These are phyloP conservation scores for Ypsolopha scabrella DNA, from an alignment of 2,888 invertebrate genomes.

Conservation along the genomic window DNA sequence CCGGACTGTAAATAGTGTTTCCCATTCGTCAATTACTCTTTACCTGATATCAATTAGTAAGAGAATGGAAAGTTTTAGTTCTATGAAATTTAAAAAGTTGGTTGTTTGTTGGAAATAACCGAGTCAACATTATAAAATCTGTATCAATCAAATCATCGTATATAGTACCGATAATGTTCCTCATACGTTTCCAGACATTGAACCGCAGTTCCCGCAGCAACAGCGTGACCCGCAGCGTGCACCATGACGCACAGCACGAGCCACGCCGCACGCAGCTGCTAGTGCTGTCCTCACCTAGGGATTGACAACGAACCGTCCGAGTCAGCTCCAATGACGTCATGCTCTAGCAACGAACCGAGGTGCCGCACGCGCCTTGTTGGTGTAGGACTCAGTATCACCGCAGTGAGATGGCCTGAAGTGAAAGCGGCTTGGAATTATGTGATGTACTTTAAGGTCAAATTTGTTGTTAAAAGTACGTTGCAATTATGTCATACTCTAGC, in stretches of 20 bases:
- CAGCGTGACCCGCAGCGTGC: conserved; percentile 30
- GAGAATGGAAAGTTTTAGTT: no score
- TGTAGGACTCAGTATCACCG: not conserved
- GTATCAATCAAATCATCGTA: no score
- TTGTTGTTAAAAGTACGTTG: conserved; percentile 5
- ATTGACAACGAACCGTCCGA: conserved; percentile 42
- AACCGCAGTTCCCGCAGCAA: conserved; percentile 44
- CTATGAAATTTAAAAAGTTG: no score
- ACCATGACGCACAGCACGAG: conserved; percentile 15
- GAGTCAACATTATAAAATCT: no score
- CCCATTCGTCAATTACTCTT: no score
- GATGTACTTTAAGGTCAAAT: no score
- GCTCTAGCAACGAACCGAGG: conserved; percentile 36
- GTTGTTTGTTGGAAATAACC: no score
- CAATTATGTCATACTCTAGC: conserved; percentile 60
- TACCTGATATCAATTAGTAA: no score
- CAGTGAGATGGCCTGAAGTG: no score
- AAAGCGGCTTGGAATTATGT: no score
- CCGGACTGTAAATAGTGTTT: no score
- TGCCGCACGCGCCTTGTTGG: conserved; percentile 11
- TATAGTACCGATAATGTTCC: no score
- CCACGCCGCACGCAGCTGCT: conserved; percentile 47
- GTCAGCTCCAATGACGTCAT: conserved; percentile 50
- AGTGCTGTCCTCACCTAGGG: conserved; percentile 39
- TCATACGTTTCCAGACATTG: conserved; percentile 31